These are phyloP conservation scores for Pungitius pungitius DNA, from an alignment of 2,113 vertebrate genomes.

Conservation along the genomic window DNA sequence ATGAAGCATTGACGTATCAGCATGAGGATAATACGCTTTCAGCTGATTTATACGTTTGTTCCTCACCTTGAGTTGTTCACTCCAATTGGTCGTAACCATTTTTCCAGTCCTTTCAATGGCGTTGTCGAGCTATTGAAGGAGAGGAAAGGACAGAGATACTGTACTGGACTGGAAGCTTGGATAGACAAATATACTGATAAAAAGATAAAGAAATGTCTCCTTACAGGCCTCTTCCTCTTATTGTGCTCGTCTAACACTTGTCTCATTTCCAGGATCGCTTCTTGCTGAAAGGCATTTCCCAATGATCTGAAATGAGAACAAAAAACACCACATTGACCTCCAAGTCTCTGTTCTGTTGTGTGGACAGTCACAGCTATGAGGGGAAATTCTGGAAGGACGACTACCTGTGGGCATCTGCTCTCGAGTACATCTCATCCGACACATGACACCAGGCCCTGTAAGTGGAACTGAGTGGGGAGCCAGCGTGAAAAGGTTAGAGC, in stretches of 20 bases:
- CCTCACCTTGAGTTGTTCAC: constrained; percentile 85
- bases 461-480: constrained; percentile 78
- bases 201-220: constrained; percentile 31
- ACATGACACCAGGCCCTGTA: constrained; percentile 84
- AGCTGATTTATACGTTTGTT: neutral
- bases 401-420: constrained; percentile 88
- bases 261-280: constrained; percentile 83
- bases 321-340: neutral
- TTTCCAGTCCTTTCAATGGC: constrained; percentile 83
- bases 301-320: constrained; percentile 81
- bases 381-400: constrained; percentile 34
- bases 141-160: constrained; percentile 4
- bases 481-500: constrained; percentile 63
- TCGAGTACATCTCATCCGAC: constrained; percentile 86
- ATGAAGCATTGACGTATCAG: constrained; percentile 4
- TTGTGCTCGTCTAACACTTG: constrained; percentile 82
- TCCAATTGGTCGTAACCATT: constrained; percentile 83
- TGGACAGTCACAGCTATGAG: constrained; percentile 30
- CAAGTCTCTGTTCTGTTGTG: neutral
- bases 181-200: neutral
- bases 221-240: constrained; percentile 86
- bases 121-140: constrained; percentile 79
- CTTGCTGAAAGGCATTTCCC: constrained; percentile 86
- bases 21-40: neutral
- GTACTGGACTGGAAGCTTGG: neutral